Percentiles rank a stretch among this genome's conserved stretches.
phyloP scores from a whole-genome alignment of 2,113 vertebrate genomes.

The Brevimyrus niger region DNA sequence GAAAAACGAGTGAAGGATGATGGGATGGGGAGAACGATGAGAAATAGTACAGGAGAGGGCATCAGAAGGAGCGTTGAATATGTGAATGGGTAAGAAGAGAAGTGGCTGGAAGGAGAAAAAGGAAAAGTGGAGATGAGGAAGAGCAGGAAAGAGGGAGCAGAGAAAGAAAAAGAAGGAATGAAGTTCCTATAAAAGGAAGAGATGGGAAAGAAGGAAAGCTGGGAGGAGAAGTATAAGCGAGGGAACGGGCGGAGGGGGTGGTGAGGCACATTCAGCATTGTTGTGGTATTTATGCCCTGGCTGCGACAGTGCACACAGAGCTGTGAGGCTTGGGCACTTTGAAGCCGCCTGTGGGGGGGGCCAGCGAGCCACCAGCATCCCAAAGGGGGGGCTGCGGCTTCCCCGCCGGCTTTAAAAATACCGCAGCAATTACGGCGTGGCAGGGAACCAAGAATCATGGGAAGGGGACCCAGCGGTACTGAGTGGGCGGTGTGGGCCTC shows the following conservation, averaged over 20 bases:
- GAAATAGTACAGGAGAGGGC: not conserved
- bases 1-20: not conserved
- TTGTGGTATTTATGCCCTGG: conserved; percentile 23
- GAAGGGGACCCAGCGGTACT: not conserved
- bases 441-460: not conserved
- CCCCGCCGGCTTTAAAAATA: conserved; percentile 19
- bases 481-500: not conserved
- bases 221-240: not conserved
- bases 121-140: not conserved
- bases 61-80: not conserved
- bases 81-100: not conserved
- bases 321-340: conserved; percentile 15
- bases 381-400: not conserved
- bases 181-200: not conserved
- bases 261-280: not conserved
- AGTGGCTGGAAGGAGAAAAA: not conserved
- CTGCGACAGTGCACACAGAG: conserved; percentile 24
- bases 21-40: not conserved
- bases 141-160: not conserved
- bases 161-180: not conserved
- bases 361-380: not conserved
- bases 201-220: not conserved
- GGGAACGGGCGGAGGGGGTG: not conserved
- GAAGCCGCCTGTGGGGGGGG: not conserved
- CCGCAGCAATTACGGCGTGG: not conserved